Evolutionary conservation across 2,113 vertebrate genomes (phyloP), one percentile per base, ranked within the genome.

Genomic region (Odobenus rosmarus): DNA sequence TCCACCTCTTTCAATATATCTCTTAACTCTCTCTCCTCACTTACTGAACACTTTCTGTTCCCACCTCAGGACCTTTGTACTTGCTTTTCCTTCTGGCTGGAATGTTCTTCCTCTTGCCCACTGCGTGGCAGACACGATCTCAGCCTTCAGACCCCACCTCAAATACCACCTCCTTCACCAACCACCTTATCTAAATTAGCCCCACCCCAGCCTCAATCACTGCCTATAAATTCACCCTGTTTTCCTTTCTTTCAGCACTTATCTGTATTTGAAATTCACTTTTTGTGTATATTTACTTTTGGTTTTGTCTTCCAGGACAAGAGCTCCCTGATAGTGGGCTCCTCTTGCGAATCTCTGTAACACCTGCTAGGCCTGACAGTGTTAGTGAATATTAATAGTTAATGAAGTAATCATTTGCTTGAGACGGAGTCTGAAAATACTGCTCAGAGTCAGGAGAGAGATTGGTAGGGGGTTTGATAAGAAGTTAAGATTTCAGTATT

Each of bases 351-450:
- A 74, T 90, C 62, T 28, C 89, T 74, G 6, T 51, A 74, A 94
- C 33, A 72, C 46, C 39, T 39, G 36, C 49, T 61, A 93, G 83
- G 33, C 76, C 92, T 61, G 24, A 16, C 84, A 79, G 55, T 36
- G 21, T 51, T 80, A 39, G 53, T 49, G 31, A 95, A 81, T 87
- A 95, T 94, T 74, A 87, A 94, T 76, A 82, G 93, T 55, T 79
- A 80, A 62, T 74, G 53, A 85, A 94, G 33, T n/a, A 92, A 74
- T 67, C 79, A 61, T 39, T 92, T 23, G 6, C 42, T 93, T 26
- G 5, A 80, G 81, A 93, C 42, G 0, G 13, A 97, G 28, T 62
- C 88, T 76, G 64, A 95, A 92, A 95, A 74, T 87, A 87, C 62
- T 77, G n/a, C 61, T 95, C 10, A 1, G 64, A 62, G 24, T 93